Base-by-base conservation (phyloP, 2,888 invertebrate genomes). In the Heteromyza rotundicornis region DNA sequence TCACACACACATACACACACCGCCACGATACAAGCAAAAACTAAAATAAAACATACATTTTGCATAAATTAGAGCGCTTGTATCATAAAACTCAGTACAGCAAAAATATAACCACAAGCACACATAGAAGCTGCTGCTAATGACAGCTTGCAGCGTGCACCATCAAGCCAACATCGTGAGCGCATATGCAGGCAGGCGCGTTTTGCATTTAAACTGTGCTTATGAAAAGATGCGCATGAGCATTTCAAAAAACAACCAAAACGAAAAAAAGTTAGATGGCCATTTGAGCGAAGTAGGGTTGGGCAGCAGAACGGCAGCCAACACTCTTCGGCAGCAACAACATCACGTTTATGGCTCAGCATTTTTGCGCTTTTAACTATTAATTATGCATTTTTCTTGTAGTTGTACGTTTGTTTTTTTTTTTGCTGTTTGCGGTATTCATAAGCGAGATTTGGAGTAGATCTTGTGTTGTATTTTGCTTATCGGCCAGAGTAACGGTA, bases 31-130 rank as follows among this genome's bases (percentile, higher is more conserved):
- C 40, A 40, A 7, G 14, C 40, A 40, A 10, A 40, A 3, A n/a
- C 40, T 7, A 40, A 27, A 27, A 27, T 27, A 27, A 40, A n/a
- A 40, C 3, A 40, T 40, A 54, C 69, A 68, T 70, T 74, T 74
- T 75, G 76, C 77, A 77, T 77, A 75, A 77, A 76, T 75, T 77
- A 73, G 68, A 69, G 67, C 66, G 63, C 40, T 63, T 60, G 64
- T 69, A 68, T 68, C 75, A 67, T 66, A 71, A 65, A 71, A 72
- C 73, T 68, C 19, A 5, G 19, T 5, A 17, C 17, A 47, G 5
- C 17, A 47, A 17, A 47, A 47, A 3, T 40, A n/a, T n/a, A 40
- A n/a, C 40, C n/a, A 40, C 47, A 47, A 47, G 5, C 5, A 47
- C 3, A 14, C 14, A 47, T 8, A 5, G 47, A 3, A 47, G 20